A percentile compares a stretch with the other conserved stretches of the same genome.
Evolutionary conservation across 1,140 invertebrate species (phyloP).

Genomic region (Drosophila subobscura): DNA sequence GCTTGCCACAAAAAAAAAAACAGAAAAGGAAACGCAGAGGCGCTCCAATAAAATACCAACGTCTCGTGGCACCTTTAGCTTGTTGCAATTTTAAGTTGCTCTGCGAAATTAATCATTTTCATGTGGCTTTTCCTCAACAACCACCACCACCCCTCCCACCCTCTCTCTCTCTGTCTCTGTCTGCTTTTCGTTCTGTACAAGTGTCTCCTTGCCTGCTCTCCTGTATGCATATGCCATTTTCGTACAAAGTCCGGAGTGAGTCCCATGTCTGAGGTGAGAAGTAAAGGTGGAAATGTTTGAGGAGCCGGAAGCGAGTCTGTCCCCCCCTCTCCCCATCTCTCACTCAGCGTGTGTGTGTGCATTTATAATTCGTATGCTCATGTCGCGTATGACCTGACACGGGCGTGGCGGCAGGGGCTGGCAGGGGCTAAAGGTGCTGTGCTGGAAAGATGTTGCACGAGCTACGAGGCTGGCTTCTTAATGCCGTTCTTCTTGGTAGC

Average conservation of each 20-base stretch:
- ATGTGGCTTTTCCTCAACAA: conserved; percentile 43
- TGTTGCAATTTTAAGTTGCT: conserved; percentile 74
- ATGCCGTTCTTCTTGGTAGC: conserved; percentile 57
- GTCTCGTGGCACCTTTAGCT: conserved; percentile 49
- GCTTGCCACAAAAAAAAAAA: conserved; percentile 6
- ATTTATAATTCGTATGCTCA: conserved; percentile 73
- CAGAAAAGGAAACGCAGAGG: conserved; percentile 14
- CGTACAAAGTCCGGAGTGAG: conserved; percentile 49
- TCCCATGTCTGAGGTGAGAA: conserved; percentile 47
- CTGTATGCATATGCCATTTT: conserved; percentile 60
- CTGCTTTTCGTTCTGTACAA: not conserved
- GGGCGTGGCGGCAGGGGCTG: not conserved
- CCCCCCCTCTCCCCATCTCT: not conserved
- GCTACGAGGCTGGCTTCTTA: conserved; percentile 54
- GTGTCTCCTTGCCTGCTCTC: not conserved
- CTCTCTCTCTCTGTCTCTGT: not conserved
- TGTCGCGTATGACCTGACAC: conserved; percentile 47
- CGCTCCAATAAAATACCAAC: conserved; percentile 32
- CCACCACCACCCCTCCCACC: too few relatives aligned
- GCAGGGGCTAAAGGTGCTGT: conserved; percentile 1
- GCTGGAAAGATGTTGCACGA: conserved; percentile 41
- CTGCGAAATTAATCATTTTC: conserved; percentile 74
- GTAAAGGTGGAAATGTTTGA: conserved; percentile 35
- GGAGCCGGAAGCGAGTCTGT: not conserved
- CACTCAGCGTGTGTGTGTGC: conserved; percentile 36